Conservation (phyloP, 2,797 vertebrate species). For the Triplophysa bombifrons region DNA sequence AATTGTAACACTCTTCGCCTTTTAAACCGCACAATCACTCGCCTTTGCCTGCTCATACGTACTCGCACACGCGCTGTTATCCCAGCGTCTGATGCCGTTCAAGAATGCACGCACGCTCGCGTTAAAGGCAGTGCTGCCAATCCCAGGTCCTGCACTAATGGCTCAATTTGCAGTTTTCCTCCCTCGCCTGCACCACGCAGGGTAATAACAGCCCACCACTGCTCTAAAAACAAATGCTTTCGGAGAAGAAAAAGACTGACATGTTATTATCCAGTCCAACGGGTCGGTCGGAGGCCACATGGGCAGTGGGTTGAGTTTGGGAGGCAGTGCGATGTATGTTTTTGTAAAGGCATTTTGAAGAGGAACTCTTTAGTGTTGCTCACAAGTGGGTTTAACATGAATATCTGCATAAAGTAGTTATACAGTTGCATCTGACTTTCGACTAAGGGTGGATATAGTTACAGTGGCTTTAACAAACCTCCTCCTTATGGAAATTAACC, state of each 20-base stretch:
- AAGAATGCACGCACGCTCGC: not conserved
- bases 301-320: not conserved
- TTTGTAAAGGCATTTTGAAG: not conserved
- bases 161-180: conserved; percentile 51
- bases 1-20: conserved; percentile 32
- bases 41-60: conserved; percentile 1
- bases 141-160: conserved; percentile 58
- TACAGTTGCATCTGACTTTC: not conserved
- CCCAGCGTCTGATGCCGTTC: not conserved
- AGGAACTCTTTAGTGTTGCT: not conserved
- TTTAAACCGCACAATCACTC: conserved; percentile 45
- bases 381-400: not conserved
- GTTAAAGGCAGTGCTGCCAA: conserved; percentile 17
- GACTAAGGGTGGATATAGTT: not conserved
- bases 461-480: not conserved
- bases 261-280: conserved; percentile 34
- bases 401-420: not conserved
- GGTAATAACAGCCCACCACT: conserved; percentile 20
- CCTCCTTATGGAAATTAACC: no score
- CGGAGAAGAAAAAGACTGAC: conserved; percentile 6
- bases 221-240: conserved; percentile 35
- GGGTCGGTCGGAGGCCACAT: conserved; percentile 9
- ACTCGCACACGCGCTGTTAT: conserved; percentile 1
- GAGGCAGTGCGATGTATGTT: not conserved
- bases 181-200: conserved; percentile 42